Evolutionary conservation across 2,888 invertebrate species (phyloP).

Genomic region (Meteorus colon): DNA sequence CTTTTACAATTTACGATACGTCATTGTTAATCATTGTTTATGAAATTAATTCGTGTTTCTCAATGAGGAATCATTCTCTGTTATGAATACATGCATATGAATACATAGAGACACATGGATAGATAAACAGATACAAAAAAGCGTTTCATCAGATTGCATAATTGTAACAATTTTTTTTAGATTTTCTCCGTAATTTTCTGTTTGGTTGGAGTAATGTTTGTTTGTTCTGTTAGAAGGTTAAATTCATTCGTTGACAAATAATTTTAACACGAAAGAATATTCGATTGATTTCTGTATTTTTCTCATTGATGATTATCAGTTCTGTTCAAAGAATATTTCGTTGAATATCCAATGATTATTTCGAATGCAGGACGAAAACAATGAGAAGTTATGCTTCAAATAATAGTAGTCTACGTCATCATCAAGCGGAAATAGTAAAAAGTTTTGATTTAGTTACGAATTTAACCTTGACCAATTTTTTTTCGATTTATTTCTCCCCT

Average conservation of each 20-base stretch:
- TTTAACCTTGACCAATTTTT: conserved; percentile 13
- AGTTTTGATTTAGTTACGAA: conserved; percentile 1
- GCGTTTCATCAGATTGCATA: too few relatives aligned
- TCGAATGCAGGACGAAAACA: background rate
- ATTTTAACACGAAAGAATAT: background rate
- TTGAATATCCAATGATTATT: background rate
- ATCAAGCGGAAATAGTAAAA: background rate
- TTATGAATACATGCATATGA: background rate
- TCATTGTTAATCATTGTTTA: background rate
- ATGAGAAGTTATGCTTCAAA: background rate
- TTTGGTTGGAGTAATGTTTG: background rate
- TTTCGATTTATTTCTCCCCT: background rate
- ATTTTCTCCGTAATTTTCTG: background rate
- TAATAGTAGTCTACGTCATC: background rate
- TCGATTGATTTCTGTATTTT: background rate
- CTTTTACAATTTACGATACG: background rate
- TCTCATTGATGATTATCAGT: too few relatives aligned
- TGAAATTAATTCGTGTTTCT: background rate
- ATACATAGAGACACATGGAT: background rate
- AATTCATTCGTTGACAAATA: background rate
- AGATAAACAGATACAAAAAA: too few relatives aligned
- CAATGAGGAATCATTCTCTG: background rate
- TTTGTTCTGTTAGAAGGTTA: background rate
- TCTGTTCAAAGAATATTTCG: background rate
- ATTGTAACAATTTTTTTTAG: background rate